Percentiles rank a stretch among this genome's conserved stretches.
These are phyloP conservation scores for Daphoenositta chrysoptera DNA, from an alignment of 2,113 vertebrate genomes.

Conservation along the genomic window DNA sequence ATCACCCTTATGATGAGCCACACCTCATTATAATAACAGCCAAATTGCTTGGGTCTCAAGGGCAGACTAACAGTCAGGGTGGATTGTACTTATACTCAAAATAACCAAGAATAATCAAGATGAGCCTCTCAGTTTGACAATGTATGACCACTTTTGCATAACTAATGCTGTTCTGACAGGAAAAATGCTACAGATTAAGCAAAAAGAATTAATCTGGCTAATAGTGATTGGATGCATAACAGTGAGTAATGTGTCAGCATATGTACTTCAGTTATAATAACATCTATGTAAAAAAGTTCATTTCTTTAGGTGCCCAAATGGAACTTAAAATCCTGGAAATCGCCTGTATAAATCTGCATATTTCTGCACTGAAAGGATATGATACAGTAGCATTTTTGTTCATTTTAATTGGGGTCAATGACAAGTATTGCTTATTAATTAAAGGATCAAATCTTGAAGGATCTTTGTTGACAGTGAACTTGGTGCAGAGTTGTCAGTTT, in stretches of 20 bases:
- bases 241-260: constrained; percentile 5
- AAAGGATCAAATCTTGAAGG: not conserved
- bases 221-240: constrained; percentile 41
- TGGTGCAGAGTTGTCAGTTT: not conserved
- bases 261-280: not conserved
- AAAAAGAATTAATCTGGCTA: constrained; percentile 45
- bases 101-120: constrained; percentile 74
- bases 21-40: constrained; percentile 74
- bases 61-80: constrained; percentile 67
- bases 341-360: not conserved
- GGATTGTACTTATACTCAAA: constrained; percentile 74
- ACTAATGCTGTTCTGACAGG: constrained; percentile 53
- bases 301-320: not conserved
- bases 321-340: not conserved
- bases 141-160: constrained; percentile 69
- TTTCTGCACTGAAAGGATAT: not conserved
- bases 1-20: constrained; percentile 71
- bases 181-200: constrained; percentile 52
- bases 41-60: constrained; percentile 74
- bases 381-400: not conserved
- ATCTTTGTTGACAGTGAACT: not conserved
- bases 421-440: not conserved
- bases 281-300: not conserved
- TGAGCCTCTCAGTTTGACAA: constrained; percentile 65
- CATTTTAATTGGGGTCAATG: not conserved